Percentiles rank a stretch among this genome's conserved stretches.
phyloP scores from a whole-genome alignment of 2,888 invertebrate genomes.

The Melitaea athalia region DNA sequence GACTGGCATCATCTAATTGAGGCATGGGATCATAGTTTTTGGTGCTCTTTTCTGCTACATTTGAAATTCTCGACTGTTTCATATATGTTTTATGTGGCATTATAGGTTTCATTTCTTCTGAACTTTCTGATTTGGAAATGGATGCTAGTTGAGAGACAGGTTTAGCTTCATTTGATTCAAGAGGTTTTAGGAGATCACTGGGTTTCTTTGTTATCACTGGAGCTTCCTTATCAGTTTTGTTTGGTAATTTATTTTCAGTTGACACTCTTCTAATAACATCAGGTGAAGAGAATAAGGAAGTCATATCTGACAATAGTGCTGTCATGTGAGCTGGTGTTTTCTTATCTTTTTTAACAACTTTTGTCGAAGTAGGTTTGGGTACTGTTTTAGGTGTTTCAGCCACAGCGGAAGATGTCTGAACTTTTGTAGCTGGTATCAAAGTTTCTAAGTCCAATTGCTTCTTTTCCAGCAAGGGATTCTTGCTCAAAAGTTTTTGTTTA shows the following conservation, averaged over 20 bases:
- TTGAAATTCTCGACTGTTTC: conserved; percentile 52
- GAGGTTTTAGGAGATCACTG: conserved; percentile 38
- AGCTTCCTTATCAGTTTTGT: conserved; percentile 77
- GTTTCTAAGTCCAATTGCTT: conserved; percentile 50
- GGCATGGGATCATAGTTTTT: conserved; percentile 72
- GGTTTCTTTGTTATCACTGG: conserved; percentile 49
- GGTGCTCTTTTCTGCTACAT: conserved; percentile 53
- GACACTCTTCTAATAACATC: conserved; percentile 89
- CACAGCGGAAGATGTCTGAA: conserved; percentile 45
- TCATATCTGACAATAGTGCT: conserved; percentile 81
- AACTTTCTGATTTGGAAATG: conserved; percentile 41
- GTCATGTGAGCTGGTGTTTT: conserved; percentile 84
- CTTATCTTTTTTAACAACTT: conserved; percentile 74
- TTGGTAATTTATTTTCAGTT: conserved; percentile 72
- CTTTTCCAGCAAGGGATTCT: conserved; percentile 54
- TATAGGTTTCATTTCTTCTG: conserved; percentile 50
- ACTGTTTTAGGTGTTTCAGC: conserved; percentile 66
- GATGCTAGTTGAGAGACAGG: conserved; percentile 40
- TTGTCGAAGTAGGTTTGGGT: conserved; percentile 65
- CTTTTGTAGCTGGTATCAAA: conserved; percentile 45
- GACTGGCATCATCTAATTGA: conserved; percentile 75
- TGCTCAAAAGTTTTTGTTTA: conserved; percentile 66
- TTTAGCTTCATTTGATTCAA: conserved; percentile 47
- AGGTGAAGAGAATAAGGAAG: conserved; percentile 89
- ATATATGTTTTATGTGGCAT: conserved; percentile 53